A percentile compares a stretch with the other conserved stretches of the same genome.
phyloP scores from a whole-genome alignment of 1,140 invertebrate species.

The Zeugodacus cucurbitae region DNA sequence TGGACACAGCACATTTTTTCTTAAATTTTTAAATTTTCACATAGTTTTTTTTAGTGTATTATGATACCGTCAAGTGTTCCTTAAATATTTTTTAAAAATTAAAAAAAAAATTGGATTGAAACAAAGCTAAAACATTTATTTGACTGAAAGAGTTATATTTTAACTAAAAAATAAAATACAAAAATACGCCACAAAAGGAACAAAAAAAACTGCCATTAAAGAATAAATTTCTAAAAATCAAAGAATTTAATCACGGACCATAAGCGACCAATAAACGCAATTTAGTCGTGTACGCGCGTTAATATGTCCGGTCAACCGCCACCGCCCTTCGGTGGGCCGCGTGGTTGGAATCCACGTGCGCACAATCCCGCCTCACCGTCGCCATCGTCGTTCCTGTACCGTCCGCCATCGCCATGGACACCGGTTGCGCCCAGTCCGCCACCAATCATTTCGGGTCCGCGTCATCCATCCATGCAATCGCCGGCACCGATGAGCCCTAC shows the following conservation, averaged over 20 bases:
- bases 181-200: not conserved
- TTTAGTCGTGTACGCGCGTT: not conserved
- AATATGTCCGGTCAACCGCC: conserved; percentile 70
- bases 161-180: not conserved
- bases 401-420: conserved; percentile 74
- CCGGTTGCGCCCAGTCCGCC: conserved; percentile 70
- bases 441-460: conserved; percentile 71
- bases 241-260: not conserved
- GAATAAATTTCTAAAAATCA: not conserved
- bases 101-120: not conserved
- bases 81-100: not conserved
- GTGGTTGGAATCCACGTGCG: conserved; percentile 65
- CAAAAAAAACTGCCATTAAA: not conserved
- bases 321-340: conserved; percentile 67
- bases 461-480: conserved; percentile 67
- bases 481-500: conserved; percentile 61
- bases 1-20: not conserved
- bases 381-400: conserved; percentile 70
- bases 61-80: conserved; percentile 31
- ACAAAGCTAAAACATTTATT: not conserved
- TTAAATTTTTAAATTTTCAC: not conserved
- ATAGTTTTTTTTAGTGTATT: not conserved
- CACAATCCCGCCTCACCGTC: conserved; percentile 59
- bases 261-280: not conserved
- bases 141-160: not conserved